Conservation (phyloP, 2,113 vertebrate species). For the Paedocypris sp. region DNA sequence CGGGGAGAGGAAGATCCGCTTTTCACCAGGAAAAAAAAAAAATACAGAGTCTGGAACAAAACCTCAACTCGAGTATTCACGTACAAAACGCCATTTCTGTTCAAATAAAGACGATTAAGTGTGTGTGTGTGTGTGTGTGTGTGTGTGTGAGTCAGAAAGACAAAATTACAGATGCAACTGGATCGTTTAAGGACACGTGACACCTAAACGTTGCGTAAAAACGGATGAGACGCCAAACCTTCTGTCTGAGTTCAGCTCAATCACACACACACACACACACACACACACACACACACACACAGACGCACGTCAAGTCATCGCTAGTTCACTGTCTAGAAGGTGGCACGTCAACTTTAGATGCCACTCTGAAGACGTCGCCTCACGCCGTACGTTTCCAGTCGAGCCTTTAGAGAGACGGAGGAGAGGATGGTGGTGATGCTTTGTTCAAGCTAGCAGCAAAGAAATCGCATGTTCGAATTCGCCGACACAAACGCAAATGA, state of each 20-base stretch:
- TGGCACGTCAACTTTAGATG: slow-evolving; percentile 58
- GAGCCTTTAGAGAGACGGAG: slow-evolving; percentile 21
- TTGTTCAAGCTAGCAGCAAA: slow-evolving; percentile 48
- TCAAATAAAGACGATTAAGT: no score
- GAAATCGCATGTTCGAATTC: slow-evolving; percentile 28
- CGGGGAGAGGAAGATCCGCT: no score
- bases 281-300: slow-evolving; percentile 28
- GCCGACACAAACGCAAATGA: no score
- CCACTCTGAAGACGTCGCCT: slow-evolving; percentile 29
- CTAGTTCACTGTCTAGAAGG: slow-evolving; percentile 47
- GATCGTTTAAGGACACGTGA: no score
- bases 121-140: no score
- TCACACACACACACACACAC: slow-evolving; percentile 40
- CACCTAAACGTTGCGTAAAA: no score
- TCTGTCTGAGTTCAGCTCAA: slow-evolving; percentile 5
- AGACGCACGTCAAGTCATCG: slow-evolving; percentile 43
- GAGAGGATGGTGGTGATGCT: slow-evolving; percentile 27
- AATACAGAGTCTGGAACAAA: no score
- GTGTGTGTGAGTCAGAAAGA: no score
- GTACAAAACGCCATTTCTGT: no score
- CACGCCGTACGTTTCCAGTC: slow-evolving; percentile 29
- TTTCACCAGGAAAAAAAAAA: no score
- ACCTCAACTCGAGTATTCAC: no score
- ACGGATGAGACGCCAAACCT: slow-evolving; percentile 10
- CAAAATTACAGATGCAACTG: no score